These are phyloP conservation scores for Dorcus parallelipipedus DNA, from an alignment of 2,888 invertebrate genomes.

Conservation along the genomic window DNA sequence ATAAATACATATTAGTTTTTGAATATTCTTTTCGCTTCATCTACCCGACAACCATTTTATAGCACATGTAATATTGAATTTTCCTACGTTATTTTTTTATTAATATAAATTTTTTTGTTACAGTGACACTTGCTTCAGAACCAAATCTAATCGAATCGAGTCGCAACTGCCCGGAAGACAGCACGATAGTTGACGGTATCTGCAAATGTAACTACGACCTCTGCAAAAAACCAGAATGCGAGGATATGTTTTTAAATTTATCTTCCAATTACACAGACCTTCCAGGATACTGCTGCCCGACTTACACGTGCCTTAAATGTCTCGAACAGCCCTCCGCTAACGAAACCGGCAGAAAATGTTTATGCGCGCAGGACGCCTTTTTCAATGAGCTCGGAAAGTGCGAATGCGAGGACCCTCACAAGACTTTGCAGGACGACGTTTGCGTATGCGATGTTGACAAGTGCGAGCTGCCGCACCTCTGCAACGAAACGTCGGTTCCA, in stretches of 20 bases:
- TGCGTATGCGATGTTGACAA: slow-evolving; percentile 38
- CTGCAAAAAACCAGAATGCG: slow-evolving; percentile 37
- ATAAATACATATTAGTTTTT: too few relatives aligned
- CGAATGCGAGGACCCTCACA: slow-evolving; percentile 35
- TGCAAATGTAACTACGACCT: slow-evolving; percentile 37
- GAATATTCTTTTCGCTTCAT: too few relatives aligned
- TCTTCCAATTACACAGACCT: slow-evolving; percentile 30
- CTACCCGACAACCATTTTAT: too few relatives aligned
- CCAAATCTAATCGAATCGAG: slow-evolving; percentile 26
- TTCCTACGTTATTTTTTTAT: neutral
- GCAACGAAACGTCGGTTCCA: slow-evolving; percentile 36
- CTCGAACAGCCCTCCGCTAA: too few relatives aligned
- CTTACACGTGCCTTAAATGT: slow-evolving; percentile 39
- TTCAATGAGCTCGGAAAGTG: slow-evolving; percentile 34
- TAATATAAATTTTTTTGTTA: slow-evolving; percentile 19
- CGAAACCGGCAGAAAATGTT: slow-evolving; percentile 30
- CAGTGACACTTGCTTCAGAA: slow-evolving; percentile 33
- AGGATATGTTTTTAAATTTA: slow-evolving; percentile 21
- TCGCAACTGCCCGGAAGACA: slow-evolving; percentile 36
- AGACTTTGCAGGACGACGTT: slow-evolving; percentile 32
- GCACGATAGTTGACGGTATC: slow-evolving; percentile 28
- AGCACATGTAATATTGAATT: too few relatives aligned
- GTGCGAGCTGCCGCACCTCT: slow-evolving; percentile 37
- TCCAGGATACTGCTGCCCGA: slow-evolving; percentile 40
- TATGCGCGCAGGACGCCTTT: slow-evolving; percentile 37